Evolutionary conservation across 1,140 invertebrate species (phyloP).

Genomic region (Drosophila grimshawi): DNA sequence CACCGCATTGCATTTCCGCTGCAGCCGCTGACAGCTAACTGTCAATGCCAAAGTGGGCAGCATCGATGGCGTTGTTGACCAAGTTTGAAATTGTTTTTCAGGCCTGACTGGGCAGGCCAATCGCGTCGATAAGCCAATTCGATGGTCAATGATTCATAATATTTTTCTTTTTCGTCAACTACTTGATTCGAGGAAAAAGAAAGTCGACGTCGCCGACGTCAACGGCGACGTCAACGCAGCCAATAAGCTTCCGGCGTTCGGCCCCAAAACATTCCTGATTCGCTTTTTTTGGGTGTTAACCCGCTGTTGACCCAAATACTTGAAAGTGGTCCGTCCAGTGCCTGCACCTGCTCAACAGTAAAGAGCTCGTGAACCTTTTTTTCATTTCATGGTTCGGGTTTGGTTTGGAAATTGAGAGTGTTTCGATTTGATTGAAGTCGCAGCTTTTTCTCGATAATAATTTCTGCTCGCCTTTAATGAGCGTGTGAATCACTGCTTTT

Average conservation of each 20-base stretch:
- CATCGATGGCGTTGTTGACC: slow-evolving; percentile 52
- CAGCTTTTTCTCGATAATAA: slow-evolving; percentile 29
- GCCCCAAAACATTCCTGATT: slow-evolving; percentile 39
- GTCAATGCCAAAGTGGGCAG: slow-evolving; percentile 76
- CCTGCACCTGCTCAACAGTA: slow-evolving; percentile 54
- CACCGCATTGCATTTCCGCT: slow-evolving; percentile 78
- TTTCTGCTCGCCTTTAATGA: slow-evolving; percentile 56
- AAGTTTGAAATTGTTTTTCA: slow-evolving; percentile 71
- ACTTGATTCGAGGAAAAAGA: slow-evolving; percentile 62
- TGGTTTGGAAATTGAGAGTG: slow-evolving; percentile 67
- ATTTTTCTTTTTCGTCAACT: slow-evolving; percentile 31
- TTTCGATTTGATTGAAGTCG: slow-evolving; percentile 59
- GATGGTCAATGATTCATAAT: slow-evolving; percentile 64
- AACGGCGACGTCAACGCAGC: slow-evolving; percentile 8
- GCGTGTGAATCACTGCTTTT: slow-evolving; percentile 66
- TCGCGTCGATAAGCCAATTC: slow-evolving; percentile 58
- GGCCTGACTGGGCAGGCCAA: slow-evolving; percentile 51
- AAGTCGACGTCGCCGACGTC: slow-evolving; percentile 58
- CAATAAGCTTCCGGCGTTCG: slow-evolving; percentile 71
- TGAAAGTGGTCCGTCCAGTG: slow-evolving; percentile 20
- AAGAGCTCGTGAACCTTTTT: slow-evolving; percentile 13
- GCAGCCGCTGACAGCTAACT: slow-evolving; percentile 68
- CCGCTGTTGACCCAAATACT: slow-evolving; percentile 70
- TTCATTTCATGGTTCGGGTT: background rate
- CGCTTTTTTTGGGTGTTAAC: slow-evolving; percentile 68